Conservation (phyloP, 1,140 invertebrate genomes). For the Temnothorax curvispinosus region DNA sequence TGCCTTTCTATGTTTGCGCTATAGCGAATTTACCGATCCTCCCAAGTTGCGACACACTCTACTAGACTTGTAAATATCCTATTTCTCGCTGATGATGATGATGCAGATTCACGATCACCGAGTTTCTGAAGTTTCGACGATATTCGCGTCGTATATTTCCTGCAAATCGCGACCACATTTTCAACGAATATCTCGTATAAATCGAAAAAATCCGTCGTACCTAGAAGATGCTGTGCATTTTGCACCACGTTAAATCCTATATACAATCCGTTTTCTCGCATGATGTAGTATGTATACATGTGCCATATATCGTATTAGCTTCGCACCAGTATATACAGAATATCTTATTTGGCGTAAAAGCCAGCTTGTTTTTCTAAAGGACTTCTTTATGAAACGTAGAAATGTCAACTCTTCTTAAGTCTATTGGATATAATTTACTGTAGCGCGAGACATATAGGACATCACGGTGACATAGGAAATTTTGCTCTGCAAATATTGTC, state of each 20-base stretch:
- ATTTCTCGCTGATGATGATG: background rate
- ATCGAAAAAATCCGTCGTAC: background rate
- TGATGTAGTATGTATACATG: background rate
- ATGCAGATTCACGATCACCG: background rate
- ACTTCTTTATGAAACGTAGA: background rate
- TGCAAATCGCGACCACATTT: background rate
- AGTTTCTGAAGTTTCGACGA: background rate
- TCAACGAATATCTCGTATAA: background rate
- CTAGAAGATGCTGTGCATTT: background rate
- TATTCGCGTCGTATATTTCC: background rate
- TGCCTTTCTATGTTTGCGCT: background rate
- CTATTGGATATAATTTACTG: background rate
- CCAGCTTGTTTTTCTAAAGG: background rate
- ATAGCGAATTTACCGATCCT: background rate
- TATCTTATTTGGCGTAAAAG: background rate
- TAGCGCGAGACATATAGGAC: background rate
- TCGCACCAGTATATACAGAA: background rate
- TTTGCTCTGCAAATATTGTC: too few species aligned
- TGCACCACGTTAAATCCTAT: background rate
- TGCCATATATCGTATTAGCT: background rate
- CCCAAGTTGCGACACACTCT: background rate
- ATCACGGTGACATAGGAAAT: background rate
- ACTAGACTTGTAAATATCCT: conserved; percentile 41
- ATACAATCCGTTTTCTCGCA: conserved; percentile 5
- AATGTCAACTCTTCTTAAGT: background rate